Evolutionary conservation across 2,888 invertebrate species (phyloP).

Genomic region (Rutpela maculata): DNA sequence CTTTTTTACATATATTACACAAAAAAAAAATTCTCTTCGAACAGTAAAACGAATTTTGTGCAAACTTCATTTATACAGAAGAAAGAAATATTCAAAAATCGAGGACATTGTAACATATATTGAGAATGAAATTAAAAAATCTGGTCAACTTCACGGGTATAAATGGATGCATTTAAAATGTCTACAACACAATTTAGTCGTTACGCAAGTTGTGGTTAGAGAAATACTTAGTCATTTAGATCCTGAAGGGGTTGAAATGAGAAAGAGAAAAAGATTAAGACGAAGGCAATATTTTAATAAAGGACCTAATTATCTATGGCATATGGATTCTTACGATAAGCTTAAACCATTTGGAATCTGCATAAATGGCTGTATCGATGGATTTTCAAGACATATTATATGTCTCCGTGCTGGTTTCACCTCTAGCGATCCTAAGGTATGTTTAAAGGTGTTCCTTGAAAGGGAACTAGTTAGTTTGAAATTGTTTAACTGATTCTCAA

Average conservation of each 20-base stretch:
- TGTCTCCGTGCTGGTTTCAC: background rate
- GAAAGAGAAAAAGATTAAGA: conserved; percentile 22
- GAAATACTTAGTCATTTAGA: background rate
- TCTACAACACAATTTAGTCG: background rate
- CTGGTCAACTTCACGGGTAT: conserved; percentile 30
- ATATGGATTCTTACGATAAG: conserved; percentile 40
- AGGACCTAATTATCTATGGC: conserved; percentile 43
- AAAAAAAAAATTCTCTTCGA: background rate
- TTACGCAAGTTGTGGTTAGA: conserved; percentile 22
- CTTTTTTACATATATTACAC: background rate
- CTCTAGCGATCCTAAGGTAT: conserved; percentile 29
- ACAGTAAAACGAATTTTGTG: conserved; percentile 31
- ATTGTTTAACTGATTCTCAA: too few relatives aligned
- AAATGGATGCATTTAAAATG: conserved; percentile 6
- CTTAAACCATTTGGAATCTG: conserved; percentile 38
- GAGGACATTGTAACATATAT: conserved; percentile 23
- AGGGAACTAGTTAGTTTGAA: too few relatives aligned
- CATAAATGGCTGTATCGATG: too few relatives aligned
- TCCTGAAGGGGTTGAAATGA: conserved; percentile 19
- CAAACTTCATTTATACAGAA: conserved; percentile 24
- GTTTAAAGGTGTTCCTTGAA: too few relatives aligned
- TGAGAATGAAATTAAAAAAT: conserved; percentile 20
- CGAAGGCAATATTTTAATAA: conserved; percentile 10
- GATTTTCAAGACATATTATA: too few relatives aligned
- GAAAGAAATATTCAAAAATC: conserved; percentile 32